Evolutionary conservation across 2,888 invertebrate species (phyloP).

Genomic region (Imbricaverruca yamaguchii): DNA sequence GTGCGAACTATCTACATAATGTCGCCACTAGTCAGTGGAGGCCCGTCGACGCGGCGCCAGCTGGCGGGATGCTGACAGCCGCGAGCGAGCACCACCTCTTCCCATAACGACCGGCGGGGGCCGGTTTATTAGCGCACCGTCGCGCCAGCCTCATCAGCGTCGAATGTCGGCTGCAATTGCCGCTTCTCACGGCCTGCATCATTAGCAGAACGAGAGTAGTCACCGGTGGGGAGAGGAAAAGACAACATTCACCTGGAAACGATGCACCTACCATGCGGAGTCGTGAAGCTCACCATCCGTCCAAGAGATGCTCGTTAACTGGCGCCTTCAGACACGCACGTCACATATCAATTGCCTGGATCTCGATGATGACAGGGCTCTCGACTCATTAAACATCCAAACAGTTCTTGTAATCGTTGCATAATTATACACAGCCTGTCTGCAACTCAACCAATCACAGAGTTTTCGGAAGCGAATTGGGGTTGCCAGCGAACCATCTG

Average conservation of each 20-base stretch:
- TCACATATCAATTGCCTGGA: no score
- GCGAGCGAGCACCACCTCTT: background rate
- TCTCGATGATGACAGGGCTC: no score
- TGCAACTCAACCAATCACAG: background rate
- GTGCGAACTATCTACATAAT: background rate
- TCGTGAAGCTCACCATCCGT: no score
- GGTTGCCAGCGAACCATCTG: background rate
- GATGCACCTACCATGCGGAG: no score
- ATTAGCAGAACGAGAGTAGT: background rate
- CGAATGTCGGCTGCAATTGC: slow-evolving; percentile 5
- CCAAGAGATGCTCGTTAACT: no score
- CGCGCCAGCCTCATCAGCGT: background rate
- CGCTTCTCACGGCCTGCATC: slow-evolving; percentile 10
- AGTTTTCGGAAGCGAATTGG: background rate
- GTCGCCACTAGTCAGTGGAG: background rate
- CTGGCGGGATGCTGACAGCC: background rate
- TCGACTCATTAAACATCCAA: no score
- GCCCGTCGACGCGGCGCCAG: background rate
- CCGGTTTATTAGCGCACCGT: background rate
- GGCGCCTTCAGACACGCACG: no score
- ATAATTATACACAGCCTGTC: background rate
- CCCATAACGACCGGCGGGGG: background rate
- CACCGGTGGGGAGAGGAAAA: no score
- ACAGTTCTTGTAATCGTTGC: no score
- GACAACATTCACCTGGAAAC: no score